phyloP scores from a whole-genome alignment of 2,797 vertebrate species.

The Psittacula derbiana region DNA sequence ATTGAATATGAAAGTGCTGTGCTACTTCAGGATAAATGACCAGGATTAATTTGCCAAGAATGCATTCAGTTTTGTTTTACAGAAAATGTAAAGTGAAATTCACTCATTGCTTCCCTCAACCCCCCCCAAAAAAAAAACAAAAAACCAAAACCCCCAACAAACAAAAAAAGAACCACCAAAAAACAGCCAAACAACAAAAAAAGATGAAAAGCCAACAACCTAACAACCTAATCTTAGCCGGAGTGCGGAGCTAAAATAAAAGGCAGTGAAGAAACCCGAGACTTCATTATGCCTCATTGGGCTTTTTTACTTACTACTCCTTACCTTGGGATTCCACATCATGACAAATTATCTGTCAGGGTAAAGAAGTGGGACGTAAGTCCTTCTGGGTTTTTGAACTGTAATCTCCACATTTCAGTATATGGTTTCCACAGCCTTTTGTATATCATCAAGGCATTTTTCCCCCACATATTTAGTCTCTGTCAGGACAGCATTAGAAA shows the following conservation, averaged over 20 bases:
- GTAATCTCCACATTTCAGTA: neutral
- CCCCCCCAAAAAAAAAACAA: neutral
- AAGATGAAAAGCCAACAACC: neutral
- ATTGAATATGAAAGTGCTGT: slow-evolving; percentile 11
- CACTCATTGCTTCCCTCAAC: neutral
- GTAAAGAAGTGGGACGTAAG: neutral
- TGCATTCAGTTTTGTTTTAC: neutral
- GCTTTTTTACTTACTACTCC: neutral
- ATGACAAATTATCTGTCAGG: neutral
- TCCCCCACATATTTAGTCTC: neutral
- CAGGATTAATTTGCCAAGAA: slow-evolving; percentile 37
- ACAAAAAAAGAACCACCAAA: too few relatives aligned
- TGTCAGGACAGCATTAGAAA: neutral
- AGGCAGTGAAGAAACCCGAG: neutral
- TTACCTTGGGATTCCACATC: neutral
- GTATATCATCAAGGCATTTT: neutral
- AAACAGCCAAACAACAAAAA: neutral
- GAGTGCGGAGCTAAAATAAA: neutral
- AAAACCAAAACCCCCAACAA: too few relatives aligned
- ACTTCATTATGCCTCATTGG: neutral
- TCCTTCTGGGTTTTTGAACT: neutral
- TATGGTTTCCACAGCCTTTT: neutral
- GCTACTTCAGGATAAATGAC: slow-evolving; percentile 1
- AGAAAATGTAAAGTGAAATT: slow-evolving; percentile 9
- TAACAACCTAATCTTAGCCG: neutral